Percentiles rank a stretch among this genome's conserved stretches.
Conservation (phyloP, 2,797 vertebrate genomes). For the Novumbra hubbsi region DNA sequence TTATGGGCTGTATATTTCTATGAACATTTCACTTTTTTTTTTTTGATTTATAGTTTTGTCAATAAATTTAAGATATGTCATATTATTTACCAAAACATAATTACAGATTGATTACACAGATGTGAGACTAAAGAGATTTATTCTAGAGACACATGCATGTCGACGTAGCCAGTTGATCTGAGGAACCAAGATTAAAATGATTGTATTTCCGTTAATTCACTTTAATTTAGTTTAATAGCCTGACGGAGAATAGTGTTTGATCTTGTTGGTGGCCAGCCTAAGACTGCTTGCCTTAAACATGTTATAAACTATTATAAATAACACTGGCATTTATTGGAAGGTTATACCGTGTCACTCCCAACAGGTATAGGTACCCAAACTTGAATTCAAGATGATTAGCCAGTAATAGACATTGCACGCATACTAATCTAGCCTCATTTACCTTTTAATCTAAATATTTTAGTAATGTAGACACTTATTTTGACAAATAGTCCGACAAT, state of each 20-base stretch:
- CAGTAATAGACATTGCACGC: too few relatives aligned
- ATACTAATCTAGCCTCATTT: too few relatives aligned
- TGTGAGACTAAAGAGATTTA: neutral
- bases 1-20: too few relatives aligned
- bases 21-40: neutral
- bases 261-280: conserved; percentile 73
- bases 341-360: neutral
- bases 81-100: neutral
- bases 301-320: conserved; percentile 44
- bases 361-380: too few relatives aligned
- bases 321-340: neutral
- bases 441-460: too few relatives aligned
- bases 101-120: neutral
- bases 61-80: neutral
- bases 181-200: neutral
- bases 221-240: neutral
- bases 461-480: too few relatives aligned
- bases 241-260: conserved; percentile 48
- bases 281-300: conserved; percentile 62
- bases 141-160: neutral
- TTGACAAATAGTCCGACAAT: too few relatives aligned
- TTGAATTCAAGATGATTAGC: too few relatives aligned
- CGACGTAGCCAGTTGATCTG: neutral
- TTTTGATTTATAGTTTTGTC: neutral
- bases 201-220: neutral